Conservation (phyloP, 2,888 invertebrate species). For the Drosophila seclusa region DNA sequence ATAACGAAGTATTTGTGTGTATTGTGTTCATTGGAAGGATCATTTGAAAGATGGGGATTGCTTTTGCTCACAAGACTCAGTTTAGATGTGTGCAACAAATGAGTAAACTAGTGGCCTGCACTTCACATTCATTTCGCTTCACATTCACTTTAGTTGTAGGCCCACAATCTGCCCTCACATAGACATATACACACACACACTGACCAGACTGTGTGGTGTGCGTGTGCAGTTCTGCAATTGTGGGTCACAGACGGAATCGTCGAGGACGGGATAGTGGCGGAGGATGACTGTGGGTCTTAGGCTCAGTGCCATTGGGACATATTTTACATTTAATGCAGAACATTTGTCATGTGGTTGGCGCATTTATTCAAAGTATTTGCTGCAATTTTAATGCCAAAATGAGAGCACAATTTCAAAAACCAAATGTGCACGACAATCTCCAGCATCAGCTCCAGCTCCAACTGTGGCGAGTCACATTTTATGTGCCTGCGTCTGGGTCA, state of each 20-base stretch:
- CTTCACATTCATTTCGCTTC: conserved; percentile 34
- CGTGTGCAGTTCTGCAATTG: conserved; percentile 36
- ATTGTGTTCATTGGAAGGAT: neutral
- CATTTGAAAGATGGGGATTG: neutral
- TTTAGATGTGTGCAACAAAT: conserved; percentile 8
- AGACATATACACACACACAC: conserved; percentile 11
- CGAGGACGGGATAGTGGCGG: conserved; percentile 35
- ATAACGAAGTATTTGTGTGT: neutral
- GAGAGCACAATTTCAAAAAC: conserved; percentile 66
- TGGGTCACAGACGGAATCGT: conserved; percentile 41
- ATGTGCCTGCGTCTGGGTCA: conserved; percentile 27
- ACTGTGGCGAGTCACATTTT: conserved; percentile 27
- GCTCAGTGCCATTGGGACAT: conserved; percentile 55
- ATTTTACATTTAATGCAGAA: conserved; percentile 70
- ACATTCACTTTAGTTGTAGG: conserved; percentile 25
- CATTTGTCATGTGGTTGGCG: conserved; percentile 68
- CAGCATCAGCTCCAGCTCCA: neutral
- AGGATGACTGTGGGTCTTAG: conserved; percentile 16
- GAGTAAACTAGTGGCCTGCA: conserved; percentile 33
- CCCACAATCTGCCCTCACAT: conserved; percentile 10
- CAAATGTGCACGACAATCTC: conserved; percentile 22
- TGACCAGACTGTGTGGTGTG: conserved; percentile 4
- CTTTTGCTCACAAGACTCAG: neutral
- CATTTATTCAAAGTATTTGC: conserved; percentile 72
- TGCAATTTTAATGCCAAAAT: conserved; percentile 71